Base-by-base conservation (phyloP, 2,113 vertebrate genomes). In the Ranitomeya imitator region DNA sequence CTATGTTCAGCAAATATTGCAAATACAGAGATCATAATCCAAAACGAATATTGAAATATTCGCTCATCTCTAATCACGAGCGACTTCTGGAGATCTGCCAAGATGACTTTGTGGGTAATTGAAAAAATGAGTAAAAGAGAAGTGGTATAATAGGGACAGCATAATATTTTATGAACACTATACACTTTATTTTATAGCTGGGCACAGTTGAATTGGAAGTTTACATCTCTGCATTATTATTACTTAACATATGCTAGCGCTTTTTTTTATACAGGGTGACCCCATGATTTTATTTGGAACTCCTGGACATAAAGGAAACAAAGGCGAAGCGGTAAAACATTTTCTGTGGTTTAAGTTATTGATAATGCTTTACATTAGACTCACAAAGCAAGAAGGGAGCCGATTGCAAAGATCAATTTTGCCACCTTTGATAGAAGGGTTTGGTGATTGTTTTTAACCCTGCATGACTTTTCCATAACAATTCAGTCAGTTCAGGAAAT, bases 231-330 rank as follows among this genome's bases (percentile, higher is more conserved):
- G 54, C 11, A 45, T 51, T 63, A 67, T 6, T 21, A 45, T 45
- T 45, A 45, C 59, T 51, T 61, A 14, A 7, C 14, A 10, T 67
- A 18, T 12, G 2, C n/a, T 59, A 59, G 23, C 2, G 74, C 0
- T 77, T 63, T 90, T 89, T 83, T 81, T 65, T 82, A 57, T 89
- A 15, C 87, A 98, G 97, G 97, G 97, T 0, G 97, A 95, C 4
- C 88, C 93, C 9, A 88, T 93, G 63, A 94, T 93, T 5, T 79
- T 92, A 86, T 95, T 94, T 61, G 97, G 97, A 76, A 94, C 95
- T 8, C 96, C 95, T 54, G 97, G 97, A 37, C 96, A 94, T 74
- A 98, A 97, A 90, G 97, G 97, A 51, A 90, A 87, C 63, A 98
- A 98, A 94, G 97, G 97, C 90, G 94, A 94, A 8, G 80, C 88